These are phyloP conservation scores for Brotula barbata DNA, from an alignment of 2,797 vertebrate species.

Conservation along the genomic window DNA sequence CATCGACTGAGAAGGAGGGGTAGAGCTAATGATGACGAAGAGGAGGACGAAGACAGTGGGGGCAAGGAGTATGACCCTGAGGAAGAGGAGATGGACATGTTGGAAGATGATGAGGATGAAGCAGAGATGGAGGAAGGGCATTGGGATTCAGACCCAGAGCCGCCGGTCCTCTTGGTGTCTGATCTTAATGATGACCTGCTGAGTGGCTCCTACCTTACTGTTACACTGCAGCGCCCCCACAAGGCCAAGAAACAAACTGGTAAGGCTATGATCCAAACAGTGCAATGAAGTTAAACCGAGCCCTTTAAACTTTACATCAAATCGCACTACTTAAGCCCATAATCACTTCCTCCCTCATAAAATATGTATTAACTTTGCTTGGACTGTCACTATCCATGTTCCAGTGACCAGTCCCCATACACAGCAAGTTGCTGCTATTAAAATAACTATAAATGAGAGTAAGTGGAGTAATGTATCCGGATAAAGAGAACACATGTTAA, in stretches of 20 bases:
- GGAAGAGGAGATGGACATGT: conserved; percentile 72
- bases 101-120: conserved; percentile 70
- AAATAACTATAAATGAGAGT: too few species aligned
- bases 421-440: too few species aligned
- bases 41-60: conserved; percentile 72
- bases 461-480: too few species aligned
- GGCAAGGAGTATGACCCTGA: conserved; percentile 75
- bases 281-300: too few species aligned
- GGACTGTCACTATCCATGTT: too few species aligned
- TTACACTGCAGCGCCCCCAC: conserved; percentile 92
- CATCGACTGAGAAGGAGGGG: conserved; percentile 49
- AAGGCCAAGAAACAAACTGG: conserved; percentile 81
- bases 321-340: too few species aligned
- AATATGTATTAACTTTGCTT: too few species aligned
- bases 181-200: conserved; percentile 84
- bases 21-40: conserved; percentile 57
- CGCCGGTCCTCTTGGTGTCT: conserved; percentile 80
- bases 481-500: too few species aligned
- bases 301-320: too few species aligned
- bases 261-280: too few species aligned
- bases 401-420: too few species aligned
- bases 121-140: conserved; percentile 84
- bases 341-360: too few species aligned
- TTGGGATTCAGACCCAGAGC: conserved; percentile 91
- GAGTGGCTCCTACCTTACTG: conserved; percentile 93